Base-by-base conservation (phyloP, 2,113 vertebrate genomes). In the Crocuta crocuta region DNA sequence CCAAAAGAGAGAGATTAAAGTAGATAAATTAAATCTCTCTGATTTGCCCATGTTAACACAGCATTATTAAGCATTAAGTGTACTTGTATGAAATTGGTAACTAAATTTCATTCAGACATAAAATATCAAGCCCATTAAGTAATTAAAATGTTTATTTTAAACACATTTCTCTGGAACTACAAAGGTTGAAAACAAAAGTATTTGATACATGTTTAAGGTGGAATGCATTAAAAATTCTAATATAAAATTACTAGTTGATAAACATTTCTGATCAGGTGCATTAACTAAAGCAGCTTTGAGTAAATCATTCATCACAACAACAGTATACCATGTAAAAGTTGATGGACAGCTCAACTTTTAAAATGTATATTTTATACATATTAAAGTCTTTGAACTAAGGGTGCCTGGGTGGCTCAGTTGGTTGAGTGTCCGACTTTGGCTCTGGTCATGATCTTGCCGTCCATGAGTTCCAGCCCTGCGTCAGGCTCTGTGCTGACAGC, bases 101-200 rank as follows among this genome's bases (percentile, higher is more conserved):
- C 35, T 66, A 87, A 97, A 97, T 83, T 68, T 85, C 61, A 91
- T 73, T 96, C 33, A 86, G 24, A 97, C 9, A 94, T 88, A 94
- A 70, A 7, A 33, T 74, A 58, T 58, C 84, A 5, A 94, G 95
- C 9, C 82, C 63, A 66, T 96, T 94, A 79, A 55, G 55, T 50
- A 58, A 91, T 65, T 97, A 86, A 98, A 93, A 61, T 55, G 16
- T 55, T 90, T 81, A 61, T 87, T 97, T 95, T 93, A 70, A 86
- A 16, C 0, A 71, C 7, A 13, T 78, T 98, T 96, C n/a, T 24
- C 63, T 96, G 66, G 26, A 93, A 90, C 26, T 66, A 70, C 4
- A 87, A 97, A 73, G 33, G 83, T 91, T 80, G 76, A 96, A 98
- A 96, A 74, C 74, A 95, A 96, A 97, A 97, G 43, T 43, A 76